Base-by-base conservation (phyloP, 1,140 invertebrate genomes). In the Trichonephila clavipes region DNA sequence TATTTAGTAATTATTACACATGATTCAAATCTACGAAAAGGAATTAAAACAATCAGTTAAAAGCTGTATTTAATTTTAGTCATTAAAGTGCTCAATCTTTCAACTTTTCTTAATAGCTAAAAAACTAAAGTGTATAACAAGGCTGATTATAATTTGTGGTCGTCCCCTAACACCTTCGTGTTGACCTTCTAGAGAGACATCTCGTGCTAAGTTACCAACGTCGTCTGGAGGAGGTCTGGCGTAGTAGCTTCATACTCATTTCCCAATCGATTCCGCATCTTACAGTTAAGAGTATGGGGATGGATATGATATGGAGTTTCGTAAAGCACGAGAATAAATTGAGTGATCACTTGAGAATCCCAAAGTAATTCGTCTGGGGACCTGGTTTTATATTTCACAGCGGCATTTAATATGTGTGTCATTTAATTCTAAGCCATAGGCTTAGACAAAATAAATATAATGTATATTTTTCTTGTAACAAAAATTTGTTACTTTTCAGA, bases 181-280 rank as follows among this genome's bases (percentile, higher is more conserved):
- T 34, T 88, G 86, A 88, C 86, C 86, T 88, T 88, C 86, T 21
- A 21, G 85, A 24, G 44, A 62, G 24, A 19, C 85, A 16, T 18
- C 16, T 24, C 5, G 59, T 28, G 51, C 28, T 19, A 8, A 44
- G 28, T 88, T 88, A 19, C 86, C 8, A 44, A 28, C 58, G 61
- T 40, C 62, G 86, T 88, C 86, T 88, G 62, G 86, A 24, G 62
- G 40, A 21, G n/a, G 86, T 88, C 86, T 88, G 24, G 40, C 19
- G 86, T 34, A 66, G 86, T n/a, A 10, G 21, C 51, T 18, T n/a
- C 24, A 58, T 40, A 88, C 19, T 19, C n/a, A 61, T 34, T 40
- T 44, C 34, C 21, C 59, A 10, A 88, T 88, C 62, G 86, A 88
- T 88, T 40, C 34, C 86, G 28, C 18, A 66, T 24, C 21, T 40